These are phyloP conservation scores for Hirtodrosophila confusa DNA, from an alignment of 2,888 invertebrate genomes.

Conservation along the genomic window DNA sequence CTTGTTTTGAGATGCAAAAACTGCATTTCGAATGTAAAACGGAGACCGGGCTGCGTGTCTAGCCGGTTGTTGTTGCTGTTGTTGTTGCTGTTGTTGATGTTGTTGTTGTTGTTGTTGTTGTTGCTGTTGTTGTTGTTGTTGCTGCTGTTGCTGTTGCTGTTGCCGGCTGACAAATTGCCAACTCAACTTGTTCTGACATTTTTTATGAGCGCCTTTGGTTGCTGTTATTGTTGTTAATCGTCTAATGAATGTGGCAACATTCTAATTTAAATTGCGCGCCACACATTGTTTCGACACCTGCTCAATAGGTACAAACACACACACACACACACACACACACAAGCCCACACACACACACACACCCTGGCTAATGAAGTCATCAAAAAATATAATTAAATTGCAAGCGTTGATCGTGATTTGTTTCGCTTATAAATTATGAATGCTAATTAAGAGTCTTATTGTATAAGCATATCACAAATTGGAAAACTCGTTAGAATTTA, in stretches of 20 bases:
- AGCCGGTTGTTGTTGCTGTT: slow-evolving; percentile 44
- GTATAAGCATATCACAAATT: background rate
- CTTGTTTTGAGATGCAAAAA: slow-evolving; percentile 61
- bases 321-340: slow-evolving; percentile 1
- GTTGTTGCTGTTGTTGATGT: slow-evolving; percentile 7
- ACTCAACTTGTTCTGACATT: slow-evolving; percentile 78
- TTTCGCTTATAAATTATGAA: background rate
- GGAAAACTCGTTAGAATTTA: no score
- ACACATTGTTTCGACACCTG: slow-evolving; percentile 79
- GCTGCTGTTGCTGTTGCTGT: slow-evolving; percentile 17
- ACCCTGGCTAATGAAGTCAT: slow-evolving; percentile 52
- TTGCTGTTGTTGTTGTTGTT: slow-evolving; percentile 18
- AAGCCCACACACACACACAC: slow-evolving; percentile 3
- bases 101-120: slow-evolving; percentile 6
- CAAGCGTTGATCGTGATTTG: slow-evolving; percentile 13
- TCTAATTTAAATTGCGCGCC: slow-evolving; percentile 76
- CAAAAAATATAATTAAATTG: slow-evolving; percentile 29
- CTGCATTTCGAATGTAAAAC: slow-evolving; percentile 72
- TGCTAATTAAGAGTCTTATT: background rate
- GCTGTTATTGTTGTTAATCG: slow-evolving; percentile 35
- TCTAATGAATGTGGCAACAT: slow-evolving; percentile 78
- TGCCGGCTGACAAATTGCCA: slow-evolving; percentile 76
- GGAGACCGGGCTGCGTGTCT: slow-evolving; percentile 58
- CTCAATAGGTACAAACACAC: slow-evolving; percentile 26
- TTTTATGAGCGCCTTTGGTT: slow-evolving; percentile 47